Conservation (phyloP, 2,113 vertebrate genomes). For the Cephalopterus ornatus region DNA sequence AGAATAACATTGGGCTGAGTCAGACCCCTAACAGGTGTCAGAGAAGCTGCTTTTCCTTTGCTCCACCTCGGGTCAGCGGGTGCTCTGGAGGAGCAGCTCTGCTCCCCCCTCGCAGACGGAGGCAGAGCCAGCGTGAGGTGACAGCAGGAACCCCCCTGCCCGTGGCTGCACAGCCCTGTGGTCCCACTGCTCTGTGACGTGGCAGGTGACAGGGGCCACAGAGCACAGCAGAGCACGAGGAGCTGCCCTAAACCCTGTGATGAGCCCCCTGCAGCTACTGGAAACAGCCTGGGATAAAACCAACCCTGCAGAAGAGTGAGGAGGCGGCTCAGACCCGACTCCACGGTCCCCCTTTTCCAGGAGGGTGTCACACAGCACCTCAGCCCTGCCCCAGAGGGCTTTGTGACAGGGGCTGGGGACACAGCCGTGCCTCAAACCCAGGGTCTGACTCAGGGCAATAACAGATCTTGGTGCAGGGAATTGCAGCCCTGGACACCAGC, state of each 20-base stretch:
- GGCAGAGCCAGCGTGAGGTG: rapidly evolving
- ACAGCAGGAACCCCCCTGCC: neutral
- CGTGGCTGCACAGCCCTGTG: rapidly evolving
- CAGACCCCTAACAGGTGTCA: neutral
- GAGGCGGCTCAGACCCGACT: rapidly evolving
- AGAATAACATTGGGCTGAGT: neutral
- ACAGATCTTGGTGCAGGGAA: neutral
- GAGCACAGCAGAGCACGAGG: neutral
- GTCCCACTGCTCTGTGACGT: rapidly evolving
- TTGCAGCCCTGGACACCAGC: neutral
- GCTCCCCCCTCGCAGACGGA: neutral
- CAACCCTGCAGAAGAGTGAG: neutral
- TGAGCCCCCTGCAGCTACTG: neutral
- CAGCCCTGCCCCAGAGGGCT: neutral
- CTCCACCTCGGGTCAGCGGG: rapidly evolving
- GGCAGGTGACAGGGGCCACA: rapidly evolving
- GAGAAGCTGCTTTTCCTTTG: neutral
- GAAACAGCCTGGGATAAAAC: neutral
- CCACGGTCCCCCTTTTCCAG: rapidly evolving
- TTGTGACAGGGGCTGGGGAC: neutral
- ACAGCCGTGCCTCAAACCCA: rapidly evolving
- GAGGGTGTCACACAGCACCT: neutral
- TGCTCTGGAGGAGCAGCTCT: neutral
- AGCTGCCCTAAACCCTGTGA: neutral
- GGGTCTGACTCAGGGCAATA: too few relatives aligned